phyloP scores from a whole-genome alignment of 1,140 invertebrate genomes.

The Anastrepha obliqua region DNA sequence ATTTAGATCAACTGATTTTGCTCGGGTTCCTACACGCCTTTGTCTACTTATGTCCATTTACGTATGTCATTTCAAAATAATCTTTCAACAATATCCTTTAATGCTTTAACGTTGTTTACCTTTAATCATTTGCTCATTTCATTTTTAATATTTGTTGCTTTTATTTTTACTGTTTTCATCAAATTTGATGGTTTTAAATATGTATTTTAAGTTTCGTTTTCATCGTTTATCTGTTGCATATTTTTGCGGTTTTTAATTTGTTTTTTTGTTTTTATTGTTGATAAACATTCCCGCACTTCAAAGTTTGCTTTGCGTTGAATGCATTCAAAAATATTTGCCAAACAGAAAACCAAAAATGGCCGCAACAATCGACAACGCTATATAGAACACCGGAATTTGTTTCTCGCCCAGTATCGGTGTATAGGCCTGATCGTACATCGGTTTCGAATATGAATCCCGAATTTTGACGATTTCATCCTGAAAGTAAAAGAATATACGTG shows the following conservation, averaged over 20 bases:
- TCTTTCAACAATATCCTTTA: slow-evolving; percentile 34
- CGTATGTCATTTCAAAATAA: slow-evolving; percentile 32
- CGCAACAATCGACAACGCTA: slow-evolving; percentile 76
- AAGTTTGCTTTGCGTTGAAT: slow-evolving; percentile 31
- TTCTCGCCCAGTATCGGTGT: slow-evolving; percentile 73
- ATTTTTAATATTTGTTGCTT: slow-evolving; percentile 24
- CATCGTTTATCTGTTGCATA: slow-evolving; percentile 32
- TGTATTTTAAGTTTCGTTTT: slow-evolving; percentile 33
- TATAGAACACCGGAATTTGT: slow-evolving; percentile 75
- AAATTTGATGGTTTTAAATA: slow-evolving; percentile 18
- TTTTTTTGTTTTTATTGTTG: slow-evolving; percentile 58
- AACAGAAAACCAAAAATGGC: slow-evolving; percentile 77
- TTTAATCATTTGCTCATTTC: slow-evolving; percentile 36
- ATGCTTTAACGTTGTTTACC: slow-evolving; percentile 24
- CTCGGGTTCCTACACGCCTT: not conserved
- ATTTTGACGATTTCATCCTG: slow-evolving; percentile 78
- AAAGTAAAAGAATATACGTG: not conserved
- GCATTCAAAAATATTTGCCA: slow-evolving; percentile 75
- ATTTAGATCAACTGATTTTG: slow-evolving; percentile 31
- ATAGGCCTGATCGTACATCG: slow-evolving; percentile 69
- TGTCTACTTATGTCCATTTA: slow-evolving; percentile 19
- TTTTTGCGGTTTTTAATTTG: slow-evolving; percentile 29
- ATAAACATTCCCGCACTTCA: slow-evolving; percentile 50
- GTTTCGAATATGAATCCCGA: slow-evolving; percentile 68
- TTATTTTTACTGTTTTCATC: not conserved